phyloP scores from a whole-genome alignment of 1,140 invertebrate species.

The Drosophila chauvacae region DNA sequence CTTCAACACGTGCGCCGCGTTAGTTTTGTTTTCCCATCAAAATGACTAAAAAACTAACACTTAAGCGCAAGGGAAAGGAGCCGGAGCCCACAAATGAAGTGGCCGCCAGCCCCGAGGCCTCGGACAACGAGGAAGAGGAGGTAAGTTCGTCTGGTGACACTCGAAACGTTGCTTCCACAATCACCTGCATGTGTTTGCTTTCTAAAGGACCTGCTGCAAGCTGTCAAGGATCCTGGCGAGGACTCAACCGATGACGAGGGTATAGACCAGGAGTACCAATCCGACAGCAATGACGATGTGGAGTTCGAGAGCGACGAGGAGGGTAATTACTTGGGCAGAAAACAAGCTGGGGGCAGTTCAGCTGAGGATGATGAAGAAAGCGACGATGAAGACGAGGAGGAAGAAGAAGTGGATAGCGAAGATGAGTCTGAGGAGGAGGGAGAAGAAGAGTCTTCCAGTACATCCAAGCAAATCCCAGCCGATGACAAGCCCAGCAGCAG shows the following conservation, averaged over 20 bases:
- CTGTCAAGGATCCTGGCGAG: constrained; percentile 66
- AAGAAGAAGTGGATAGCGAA: constrained; percentile 56
- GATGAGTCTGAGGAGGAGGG: constrained; percentile 41
- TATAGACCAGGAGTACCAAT: constrained; percentile 85
- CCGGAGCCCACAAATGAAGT: constrained; percentile 50
- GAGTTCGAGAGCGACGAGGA: constrained; percentile 85
- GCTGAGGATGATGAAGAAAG: constrained; percentile 65
- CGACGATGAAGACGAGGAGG: constrained; percentile 37
- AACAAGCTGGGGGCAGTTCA: constrained; percentile 38
- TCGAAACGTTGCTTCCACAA: not conserved
- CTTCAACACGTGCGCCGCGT: constrained; percentile 73
- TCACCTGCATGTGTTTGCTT: constrained; percentile 25
- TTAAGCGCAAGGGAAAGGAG: constrained; percentile 66
- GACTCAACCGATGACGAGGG: constrained; percentile 81
- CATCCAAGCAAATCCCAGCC: constrained; percentile 18
- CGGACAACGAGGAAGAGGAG: constrained; percentile 69
- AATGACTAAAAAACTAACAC: constrained; percentile 66
- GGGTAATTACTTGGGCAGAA: constrained; percentile 81
- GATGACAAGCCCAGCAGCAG: constrained; percentile 30
- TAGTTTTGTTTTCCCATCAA: constrained; percentile 71
- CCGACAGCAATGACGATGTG: constrained; percentile 86
- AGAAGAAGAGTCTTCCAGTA: constrained; percentile 12
- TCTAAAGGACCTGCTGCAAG: constrained; percentile 66
- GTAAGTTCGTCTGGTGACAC: constrained; percentile 21
- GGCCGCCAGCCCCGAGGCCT: constrained; percentile 45